phyloP scores from a whole-genome alignment of 2,888 invertebrate genomes.

The Drosophila suboccidentalis region DNA sequence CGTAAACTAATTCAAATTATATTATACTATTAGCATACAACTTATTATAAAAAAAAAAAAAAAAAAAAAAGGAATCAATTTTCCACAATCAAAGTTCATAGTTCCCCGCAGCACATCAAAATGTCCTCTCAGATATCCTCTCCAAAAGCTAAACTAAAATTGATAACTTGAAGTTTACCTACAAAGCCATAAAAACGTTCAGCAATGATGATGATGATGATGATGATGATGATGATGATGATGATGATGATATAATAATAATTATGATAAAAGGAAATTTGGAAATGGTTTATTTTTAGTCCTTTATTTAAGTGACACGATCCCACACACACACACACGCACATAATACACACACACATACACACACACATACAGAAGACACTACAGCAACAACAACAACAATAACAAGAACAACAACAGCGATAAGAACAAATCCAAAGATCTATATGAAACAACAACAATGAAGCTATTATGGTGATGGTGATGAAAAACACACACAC shows the following conservation, averaged over 20 bases:
- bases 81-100: constrained; percentile 5
- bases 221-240: constrained; percentile 15
- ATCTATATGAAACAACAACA: constrained; percentile 16
- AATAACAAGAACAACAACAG: constrained; percentile 19
- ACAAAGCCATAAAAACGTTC: constrained; percentile 3
- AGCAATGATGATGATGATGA: constrained; percentile 10
- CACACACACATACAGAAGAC: constrained; percentile 21
- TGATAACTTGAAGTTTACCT: constrained; percentile 27
- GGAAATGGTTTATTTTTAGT: constrained; percentile 68
- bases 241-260: constrained; percentile 30
- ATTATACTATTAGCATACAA: constrained; percentile 16
- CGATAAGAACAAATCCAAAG: constrained; percentile 13
- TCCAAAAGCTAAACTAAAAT: constrained; percentile 18
- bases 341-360: constrained; percentile 13
- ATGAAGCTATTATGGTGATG: constrained; percentile 61
- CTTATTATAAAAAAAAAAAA: constrained; percentile 5
- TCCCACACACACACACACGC: constrained; percentile 41
- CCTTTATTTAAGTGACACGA: constrained; percentile 67
- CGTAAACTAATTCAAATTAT: constrained; percentile 20
- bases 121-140: background rate
- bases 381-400: constrained; percentile 24
- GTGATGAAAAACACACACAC: constrained; percentile 53
- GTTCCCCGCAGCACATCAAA: constrained; percentile 4
- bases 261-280: constrained; percentile 45
- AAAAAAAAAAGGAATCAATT: constrained; percentile 3